These are phyloP conservation scores for Amiota mariae DNA, from an alignment of 2,888 invertebrate genomes.

Conservation along the genomic window DNA sequence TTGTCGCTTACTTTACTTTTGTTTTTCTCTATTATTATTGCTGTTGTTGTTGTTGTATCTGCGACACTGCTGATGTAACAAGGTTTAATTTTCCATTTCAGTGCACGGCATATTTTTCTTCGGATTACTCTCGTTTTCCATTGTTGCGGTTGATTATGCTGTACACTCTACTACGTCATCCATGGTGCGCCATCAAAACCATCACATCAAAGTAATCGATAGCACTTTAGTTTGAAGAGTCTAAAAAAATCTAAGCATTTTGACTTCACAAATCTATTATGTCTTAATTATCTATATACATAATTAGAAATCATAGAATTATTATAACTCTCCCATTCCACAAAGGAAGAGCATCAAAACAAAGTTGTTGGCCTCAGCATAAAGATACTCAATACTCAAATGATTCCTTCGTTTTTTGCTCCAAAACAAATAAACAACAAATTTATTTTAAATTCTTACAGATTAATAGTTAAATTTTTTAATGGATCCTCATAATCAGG, in stretches of 20 bases:
- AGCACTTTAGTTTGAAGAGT: constrained; percentile 54
- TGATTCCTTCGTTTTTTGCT: no score
- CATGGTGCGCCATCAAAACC: constrained; percentile 1
- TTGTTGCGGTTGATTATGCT: constrained; percentile 69
- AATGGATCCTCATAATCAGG: no score
- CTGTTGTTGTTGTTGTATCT: constrained; percentile 25
- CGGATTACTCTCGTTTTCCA: constrained; percentile 68
- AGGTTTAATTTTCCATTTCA: constrained; percentile 72
- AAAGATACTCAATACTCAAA: no score
- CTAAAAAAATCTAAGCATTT: constrained; percentile 31
- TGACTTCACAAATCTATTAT: no score
- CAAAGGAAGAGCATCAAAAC: no score
- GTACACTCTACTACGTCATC: constrained; percentile 35
- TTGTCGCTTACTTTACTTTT: constrained; percentile 17
- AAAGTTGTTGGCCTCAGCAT: no score
- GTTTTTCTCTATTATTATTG: constrained; percentile 30
- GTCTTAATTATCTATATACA: no score
- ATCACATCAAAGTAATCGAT: constrained; percentile 32
- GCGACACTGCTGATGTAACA: constrained; percentile 68
- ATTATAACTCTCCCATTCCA: no score
- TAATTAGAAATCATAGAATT: no score
- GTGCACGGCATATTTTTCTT: constrained; percentile 60
- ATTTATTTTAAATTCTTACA: no score
- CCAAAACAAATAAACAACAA: no score
- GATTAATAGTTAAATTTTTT: no score